These are phyloP conservation scores for Sebastes nivosus DNA, from an alignment of 2,797 vertebrate genomes.

Conservation along the genomic window DNA sequence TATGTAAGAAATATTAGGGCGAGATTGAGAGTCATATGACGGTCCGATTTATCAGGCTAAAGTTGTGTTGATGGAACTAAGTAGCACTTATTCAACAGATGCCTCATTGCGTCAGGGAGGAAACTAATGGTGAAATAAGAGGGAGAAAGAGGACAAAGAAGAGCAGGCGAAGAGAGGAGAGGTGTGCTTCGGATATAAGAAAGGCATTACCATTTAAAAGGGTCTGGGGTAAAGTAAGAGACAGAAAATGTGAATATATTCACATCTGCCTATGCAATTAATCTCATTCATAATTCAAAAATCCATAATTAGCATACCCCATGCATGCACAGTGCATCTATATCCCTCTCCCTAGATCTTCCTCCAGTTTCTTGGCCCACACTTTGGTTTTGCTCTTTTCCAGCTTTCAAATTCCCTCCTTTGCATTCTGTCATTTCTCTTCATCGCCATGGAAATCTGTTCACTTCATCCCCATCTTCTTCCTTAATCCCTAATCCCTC, in stretches of 20 bases:
- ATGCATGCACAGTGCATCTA: constrained; percentile 47
- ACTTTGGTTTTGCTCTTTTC: constrained; percentile 44
- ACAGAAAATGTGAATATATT: constrained; percentile 56
- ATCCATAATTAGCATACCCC: constrained; percentile 73
- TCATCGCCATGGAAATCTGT: constrained; percentile 72
- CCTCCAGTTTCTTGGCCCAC: constrained; percentile 28
- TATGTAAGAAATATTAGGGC: constrained; percentile 40
- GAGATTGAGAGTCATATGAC: constrained; percentile 42
- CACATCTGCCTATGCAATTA: constrained; percentile 67
- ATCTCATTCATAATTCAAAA: constrained; percentile 82
- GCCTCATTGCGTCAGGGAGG: constrained; percentile 14
- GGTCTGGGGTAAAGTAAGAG: constrained; percentile 42
- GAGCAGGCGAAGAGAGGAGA: constrained; percentile 12
- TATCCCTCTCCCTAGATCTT: constrained; percentile 27
- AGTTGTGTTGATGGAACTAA: constrained; percentile 48
- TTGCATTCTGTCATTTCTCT: constrained; percentile 53
- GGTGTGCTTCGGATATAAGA: constrained; percentile 24
- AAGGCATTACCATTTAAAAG: constrained; percentile 62
- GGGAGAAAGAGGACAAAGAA: neutral
- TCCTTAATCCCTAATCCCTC: constrained; percentile 70
- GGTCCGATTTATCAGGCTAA: constrained; percentile 29
- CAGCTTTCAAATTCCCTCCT: constrained; percentile 35
- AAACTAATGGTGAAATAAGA: constrained; percentile 4
- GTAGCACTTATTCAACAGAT: constrained; percentile 52
- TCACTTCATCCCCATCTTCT: constrained; percentile 40